Evolutionary conservation across 2,797 vertebrate genomes (phyloP), one percentile per base, ranked within the genome.

Genomic region (Acipenser ruthenus): DNA sequence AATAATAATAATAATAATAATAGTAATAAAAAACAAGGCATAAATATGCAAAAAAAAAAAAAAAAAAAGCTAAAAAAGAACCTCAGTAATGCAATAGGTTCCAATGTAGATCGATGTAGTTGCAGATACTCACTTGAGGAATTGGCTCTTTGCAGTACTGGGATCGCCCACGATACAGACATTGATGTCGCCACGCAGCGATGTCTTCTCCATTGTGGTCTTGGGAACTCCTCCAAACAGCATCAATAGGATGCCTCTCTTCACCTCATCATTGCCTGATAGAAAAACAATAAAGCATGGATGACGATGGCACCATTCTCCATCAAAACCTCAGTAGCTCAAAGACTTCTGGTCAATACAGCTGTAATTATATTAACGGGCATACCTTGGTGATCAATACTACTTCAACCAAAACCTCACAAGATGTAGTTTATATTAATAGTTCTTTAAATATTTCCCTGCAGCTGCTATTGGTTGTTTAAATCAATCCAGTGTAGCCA

Each of bases 91-190:
- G 23, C 23, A 37, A 4, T 37, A 37, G 23, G 23, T 37, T 37
- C 23, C 23, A 37, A 37, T 37, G 23, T 4, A 37, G 23, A 37
- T 37, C 2, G 2, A 37, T 37, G 23, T 3, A 37, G 6, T 37
- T 37, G 1, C 2, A 3, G 2, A 3, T 4, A 75, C 93, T 73
- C 83, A 99, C 97, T 98, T 98, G 58, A 99, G 90, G 83, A 99
- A 98, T 71, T 99, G 97, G 84, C 97, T 99, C 84, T 99, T 99
- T 70, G 97, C 92, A 49, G 97, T 99, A 74, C 96, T 99, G 62
- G 96, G 97, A 78, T 99, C 97, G 73, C 97, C 96, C 15, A 99
- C 94, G 63, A 99, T 79, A 75, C 97, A 99, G 59, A 99, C 92
- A 10, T 99, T 99, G 80, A 99, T 81, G 81, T 99, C 96, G 23